Evolutionary conservation across 2,888 invertebrate species (phyloP), one percentile per base, ranked within the genome.

Genomic region (Chouioia cunea): DNA sequence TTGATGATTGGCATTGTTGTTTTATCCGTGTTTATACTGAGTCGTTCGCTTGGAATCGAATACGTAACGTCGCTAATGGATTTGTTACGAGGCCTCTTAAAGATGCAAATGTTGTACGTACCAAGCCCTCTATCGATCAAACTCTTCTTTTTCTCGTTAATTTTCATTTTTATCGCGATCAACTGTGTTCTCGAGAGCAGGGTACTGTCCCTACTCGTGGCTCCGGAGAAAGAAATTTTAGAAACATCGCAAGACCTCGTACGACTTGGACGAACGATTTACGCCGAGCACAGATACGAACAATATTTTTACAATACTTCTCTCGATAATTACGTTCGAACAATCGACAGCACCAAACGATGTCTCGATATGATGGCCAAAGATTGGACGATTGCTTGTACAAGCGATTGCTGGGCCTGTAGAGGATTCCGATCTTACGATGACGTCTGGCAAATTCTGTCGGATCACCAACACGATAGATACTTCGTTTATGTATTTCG

Each of bases 341-440:
- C n/a, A n/a, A n/a, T 62, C 2, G 20, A 62, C 14, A 52, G n/a
- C 27, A 50, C 36, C 15, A 27, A 52, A 2, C 16, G 43, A n/a
- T 62, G 62, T 3, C 20, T 52, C 10, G 20, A 52, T 8, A 23
- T 2, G 10, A n/a, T 62, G 50, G 43, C 3, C 8, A 20, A 6
- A 2, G 43, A 22, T 4, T 43, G 6, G 1, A 62, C 36, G 12
- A 15, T 52, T 14, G 50, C 62, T 20, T 62, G 62, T 14, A 10
- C 43, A 2, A 22, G n/a, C 22, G 62, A 62, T n/a, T 62, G 62
- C 36, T 62, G 50, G 50, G 52, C 62, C 15, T 16, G 52, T 4
- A 2, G 15, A 2, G 18, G 18, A 0, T 2, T 62, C 8, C 12
- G 36, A 3, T 1, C 12, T 4, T 18, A 20, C 20, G 43, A 62